Percentiles rank a stretch among this genome's conserved stretches.
phyloP scores from a whole-genome alignment of 1,140 invertebrate genomes.

The Drosophila sproati region DNA sequence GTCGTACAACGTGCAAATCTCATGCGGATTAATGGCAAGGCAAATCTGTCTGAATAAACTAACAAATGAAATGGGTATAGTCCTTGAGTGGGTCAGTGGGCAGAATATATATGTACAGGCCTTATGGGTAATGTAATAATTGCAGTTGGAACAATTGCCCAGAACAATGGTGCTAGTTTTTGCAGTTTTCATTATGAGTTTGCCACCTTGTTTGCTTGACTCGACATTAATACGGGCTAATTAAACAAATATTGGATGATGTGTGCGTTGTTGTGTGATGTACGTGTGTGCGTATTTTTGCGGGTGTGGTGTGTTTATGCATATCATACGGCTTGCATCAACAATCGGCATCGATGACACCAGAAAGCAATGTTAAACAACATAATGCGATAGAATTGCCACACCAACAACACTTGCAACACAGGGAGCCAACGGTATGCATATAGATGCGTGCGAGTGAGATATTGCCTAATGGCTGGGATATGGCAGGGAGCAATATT shows the following conservation, averaged over 20 bases:
- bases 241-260: slow-evolving; percentile 72
- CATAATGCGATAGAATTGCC: slow-evolving; percentile 58
- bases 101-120: neutral
- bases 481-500: neutral
- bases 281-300: neutral
- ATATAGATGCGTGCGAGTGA: slow-evolving; percentile 27
- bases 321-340: slow-evolving; percentile 60
- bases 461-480: neutral
- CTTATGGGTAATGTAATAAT: slow-evolving; percentile 38
- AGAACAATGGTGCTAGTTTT: slow-evolving; percentile 24
- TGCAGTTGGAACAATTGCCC: slow-evolving; percentile 34
- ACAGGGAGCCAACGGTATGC: slow-evolving; percentile 7
- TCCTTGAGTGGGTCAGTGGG: slow-evolving; percentile 41
- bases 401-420: slow-evolving; percentile 10
- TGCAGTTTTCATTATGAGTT: slow-evolving; percentile 52
- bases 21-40: slow-evolving; percentile 56
- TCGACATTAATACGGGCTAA: slow-evolving; percentile 78
- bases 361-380: slow-evolving; percentile 64
- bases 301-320: slow-evolving; percentile 22
- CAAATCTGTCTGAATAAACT: slow-evolving; percentile 61
- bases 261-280: slow-evolving; percentile 1
- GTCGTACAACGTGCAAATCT: slow-evolving; percentile 40
- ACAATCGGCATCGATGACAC: slow-evolving; percentile 64
- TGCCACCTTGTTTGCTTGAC: slow-evolving; percentile 71
- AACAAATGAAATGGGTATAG: slow-evolving; percentile 38